phyloP scores from a whole-genome alignment of 2,113 vertebrate genomes.

The Bufo bufo region DNA sequence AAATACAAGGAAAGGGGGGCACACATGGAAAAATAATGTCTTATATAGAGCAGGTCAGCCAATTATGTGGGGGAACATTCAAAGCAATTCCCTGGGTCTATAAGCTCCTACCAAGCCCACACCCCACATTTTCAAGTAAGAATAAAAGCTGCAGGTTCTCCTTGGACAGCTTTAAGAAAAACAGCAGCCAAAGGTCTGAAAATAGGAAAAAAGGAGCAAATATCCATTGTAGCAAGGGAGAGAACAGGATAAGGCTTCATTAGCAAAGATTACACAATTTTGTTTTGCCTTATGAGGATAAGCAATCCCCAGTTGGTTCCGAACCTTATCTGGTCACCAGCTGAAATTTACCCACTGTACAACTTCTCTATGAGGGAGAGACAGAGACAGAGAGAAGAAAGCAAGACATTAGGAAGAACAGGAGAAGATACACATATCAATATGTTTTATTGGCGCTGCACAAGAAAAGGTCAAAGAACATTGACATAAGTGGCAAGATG shows the following conservation, averaged over 20 bases:
- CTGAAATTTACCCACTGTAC: slow-evolving; percentile 52
- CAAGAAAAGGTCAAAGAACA: neutral
- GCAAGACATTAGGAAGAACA: slow-evolving; percentile 53
- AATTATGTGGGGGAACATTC: slow-evolving; percentile 19
- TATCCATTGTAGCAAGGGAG: slow-evolving; percentile 40
- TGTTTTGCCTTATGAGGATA: slow-evolving; percentile 8
- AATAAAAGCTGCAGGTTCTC: neutral
- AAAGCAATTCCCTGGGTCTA: slow-evolving; percentile 21
- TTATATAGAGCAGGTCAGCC: neutral
- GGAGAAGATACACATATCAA: slow-evolving; percentile 64
- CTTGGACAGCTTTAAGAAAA: slow-evolving; percentile 3
- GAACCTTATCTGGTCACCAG: slow-evolving; percentile 52
- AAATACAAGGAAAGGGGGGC: slow-evolving; percentile 61
- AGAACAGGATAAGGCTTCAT: slow-evolving; percentile 38
- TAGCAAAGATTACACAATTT: slow-evolving; percentile 42
- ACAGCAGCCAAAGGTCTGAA: slow-evolving; percentile 19
- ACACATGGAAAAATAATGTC: slow-evolving; percentile 42
- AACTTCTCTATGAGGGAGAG: slow-evolving; percentile 51
- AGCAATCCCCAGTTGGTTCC: slow-evolving; percentile 27
- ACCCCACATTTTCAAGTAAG: slow-evolving; percentile 6
- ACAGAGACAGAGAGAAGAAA: slow-evolving; percentile 40
- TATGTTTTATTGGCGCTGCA: slow-evolving; percentile 22
- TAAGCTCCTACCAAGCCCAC: slow-evolving; percentile 7
- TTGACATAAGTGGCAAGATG: slow-evolving; percentile 2
- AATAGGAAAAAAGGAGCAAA: slow-evolving; percentile 3